phyloP scores from a whole-genome alignment of 2,888 invertebrate genomes.

The Cephalotes varians region DNA sequence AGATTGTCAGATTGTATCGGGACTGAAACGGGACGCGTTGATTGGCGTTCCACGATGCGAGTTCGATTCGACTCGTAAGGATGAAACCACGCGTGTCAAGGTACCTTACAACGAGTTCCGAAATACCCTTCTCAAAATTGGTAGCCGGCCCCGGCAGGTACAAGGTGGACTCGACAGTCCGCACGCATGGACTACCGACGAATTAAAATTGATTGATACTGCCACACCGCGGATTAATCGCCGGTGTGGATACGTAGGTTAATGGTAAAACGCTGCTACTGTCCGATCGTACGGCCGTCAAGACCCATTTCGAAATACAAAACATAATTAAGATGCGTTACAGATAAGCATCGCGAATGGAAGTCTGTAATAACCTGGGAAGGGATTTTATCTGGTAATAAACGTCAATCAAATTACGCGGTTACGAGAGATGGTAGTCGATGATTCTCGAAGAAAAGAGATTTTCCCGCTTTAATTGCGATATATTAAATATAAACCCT shows the following conservation, averaged over 20 bases:
- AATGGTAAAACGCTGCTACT: constrained; percentile 53
- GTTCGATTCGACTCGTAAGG: constrained; percentile 57
- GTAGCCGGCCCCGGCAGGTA: constrained; percentile 53
- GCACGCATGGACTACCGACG: constrained; percentile 60
- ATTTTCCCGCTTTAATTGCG: background rate
- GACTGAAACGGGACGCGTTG: constrained; percentile 71
- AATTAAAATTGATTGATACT: constrained; percentile 75
- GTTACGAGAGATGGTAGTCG: constrained; percentile 47
- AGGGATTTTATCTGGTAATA: constrained; percentile 43
- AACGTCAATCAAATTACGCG: constrained; percentile 51
- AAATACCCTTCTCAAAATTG: constrained; percentile 53
- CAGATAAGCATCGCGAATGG: constrained; percentile 46
- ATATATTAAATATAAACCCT: constrained; percentile 3
- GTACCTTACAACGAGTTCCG: constrained; percentile 35
- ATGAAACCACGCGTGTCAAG: constrained; percentile 53
- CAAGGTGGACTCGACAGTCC: constrained; percentile 22
- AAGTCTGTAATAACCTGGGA: constrained; percentile 47
- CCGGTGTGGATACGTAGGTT: constrained; percentile 27
- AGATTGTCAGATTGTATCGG: constrained; percentile 73
- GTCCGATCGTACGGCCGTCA: constrained; percentile 34
- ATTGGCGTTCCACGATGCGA: constrained; percentile 73
- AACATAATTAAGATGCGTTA: constrained; percentile 53
- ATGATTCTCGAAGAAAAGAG: constrained; percentile 22
- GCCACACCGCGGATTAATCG: constrained; percentile 39
- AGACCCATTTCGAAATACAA: constrained; percentile 27